Base-by-base conservation (phyloP, 1,140 invertebrate species). In the Hetaerina americana region DNA sequence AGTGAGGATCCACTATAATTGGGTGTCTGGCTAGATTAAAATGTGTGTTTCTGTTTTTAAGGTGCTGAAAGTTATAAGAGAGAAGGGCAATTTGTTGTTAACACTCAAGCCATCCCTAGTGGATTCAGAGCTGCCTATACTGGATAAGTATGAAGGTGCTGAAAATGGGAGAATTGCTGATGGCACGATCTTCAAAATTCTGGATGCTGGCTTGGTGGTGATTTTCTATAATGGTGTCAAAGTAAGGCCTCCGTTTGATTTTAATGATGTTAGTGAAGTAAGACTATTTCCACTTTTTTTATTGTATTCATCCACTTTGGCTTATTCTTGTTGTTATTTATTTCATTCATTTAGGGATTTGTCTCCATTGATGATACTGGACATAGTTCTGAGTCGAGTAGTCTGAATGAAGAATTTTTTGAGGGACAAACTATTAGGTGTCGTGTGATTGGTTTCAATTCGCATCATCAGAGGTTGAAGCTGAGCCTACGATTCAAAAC, bases 51-150 rank as follows among this genome's bases (percentile, higher is more conserved):
- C 10, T 70, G n/a, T 70, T n/a, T 28, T 27, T 27, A 70, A 40
- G n/a, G 28, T 29, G 24, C 15, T 31, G n/a, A 31, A 72, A 40
- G 67, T 72, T 8, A 67, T 70, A 5, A 5, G 24, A 15, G 67
- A 29, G 15, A 25, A 72, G 27, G 68, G 57, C 18, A 72, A 49
- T 49, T 15, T 69, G 15, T n/a, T 28, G 26, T 26, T 72, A 10
- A 72, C 71, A 49, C 66, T 72, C n/a, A 72, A 72, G 24, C 71
- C 67, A 27, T 26, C 31, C 22, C 66, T 72, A 22, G 18, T 72
- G 6, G n/a, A 24, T 15, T 72, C 71, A 27, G 29, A 57, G 22
- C 18, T 57, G 0, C 71, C 57, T 31, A 22, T 69, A 12, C 22
- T 72, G 15, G 22, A 3, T 12, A 24, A 22, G 12, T 72, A 57